Percentiles rank a stretch among this genome's conserved stretches.
These are phyloP conservation scores for Caenorhabditis sp. DNA, from an alignment of 2,888 invertebrate genomes.

Conservation along the genomic window DNA sequence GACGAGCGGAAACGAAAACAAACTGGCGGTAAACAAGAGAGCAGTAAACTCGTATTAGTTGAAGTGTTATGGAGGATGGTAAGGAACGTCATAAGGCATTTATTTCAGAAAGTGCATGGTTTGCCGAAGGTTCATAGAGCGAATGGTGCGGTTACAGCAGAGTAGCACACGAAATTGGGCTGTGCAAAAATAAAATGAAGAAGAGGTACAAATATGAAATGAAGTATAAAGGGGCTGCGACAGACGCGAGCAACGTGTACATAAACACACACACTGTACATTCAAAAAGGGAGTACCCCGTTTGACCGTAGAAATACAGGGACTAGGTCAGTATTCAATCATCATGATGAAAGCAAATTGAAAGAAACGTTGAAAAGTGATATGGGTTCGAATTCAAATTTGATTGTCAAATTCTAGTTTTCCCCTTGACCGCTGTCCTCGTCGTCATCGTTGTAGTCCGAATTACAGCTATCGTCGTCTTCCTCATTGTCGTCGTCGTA, in stretches of 20 bases:
- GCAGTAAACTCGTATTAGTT: slow-evolving; percentile 17
- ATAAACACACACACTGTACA: slow-evolving; percentile 33
- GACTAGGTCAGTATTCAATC: neutral
- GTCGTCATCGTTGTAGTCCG: slow-evolving; percentile 68
- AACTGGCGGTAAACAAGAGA: slow-evolving; percentile 13
- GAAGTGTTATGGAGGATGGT: neutral
- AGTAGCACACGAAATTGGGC: neutral
- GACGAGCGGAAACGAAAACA: neutral
- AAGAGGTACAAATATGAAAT: slow-evolving; percentile 36
- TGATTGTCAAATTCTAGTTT: slow-evolving; percentile 64
- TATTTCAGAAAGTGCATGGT: slow-evolving; percentile 24
- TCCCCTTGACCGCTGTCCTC: slow-evolving; percentile 78
- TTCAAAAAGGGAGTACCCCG: no score
- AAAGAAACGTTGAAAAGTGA: slow-evolving; percentile 23
- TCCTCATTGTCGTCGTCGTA: slow-evolving; percentile 67
- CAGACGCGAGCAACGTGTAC: slow-evolving; percentile 16
- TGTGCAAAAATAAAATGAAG: neutral
- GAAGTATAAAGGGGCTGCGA: slow-evolving; percentile 12
- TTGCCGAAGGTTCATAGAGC: neutral
- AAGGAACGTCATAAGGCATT: slow-evolving; percentile 5
- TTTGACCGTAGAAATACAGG: neutral
- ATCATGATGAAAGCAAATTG: neutral
- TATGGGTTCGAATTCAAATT: slow-evolving; percentile 8
- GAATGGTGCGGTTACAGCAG: neutral
- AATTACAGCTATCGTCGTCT: slow-evolving; percentile 51